Evolutionary conservation across 2,113 vertebrate species (phyloP), one percentile per base, ranked within the genome.

Genomic region (Archocentrus centrarchus): DNA sequence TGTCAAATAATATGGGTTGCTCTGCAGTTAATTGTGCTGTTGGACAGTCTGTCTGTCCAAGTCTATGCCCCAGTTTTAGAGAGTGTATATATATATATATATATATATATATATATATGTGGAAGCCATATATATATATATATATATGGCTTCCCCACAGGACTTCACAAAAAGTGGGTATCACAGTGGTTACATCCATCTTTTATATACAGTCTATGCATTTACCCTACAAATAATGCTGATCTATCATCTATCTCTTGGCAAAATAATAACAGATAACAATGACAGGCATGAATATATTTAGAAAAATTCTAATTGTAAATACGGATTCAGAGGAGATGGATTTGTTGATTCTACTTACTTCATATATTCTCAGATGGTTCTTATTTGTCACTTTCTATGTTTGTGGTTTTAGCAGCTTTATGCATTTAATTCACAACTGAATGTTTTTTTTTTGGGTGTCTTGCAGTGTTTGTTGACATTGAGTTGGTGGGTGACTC

Each of bases 401-500:
- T 64, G 30, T 63, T 6, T 85, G 73, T 75, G 58, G 77, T 39
- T 32, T 84, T 82, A 73, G 24, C 27, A 60, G 22, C 63, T 75
- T 55, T 62, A 75, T 76, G n/a, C 20, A n/a, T 75, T 70, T 50
- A 77, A 63, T 66, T 64, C n/a, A 32, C 18, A 85, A 15, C 27
- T 32, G 32, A 32, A 6, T 18, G 3, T 61, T 44, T 44, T 13
- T 13, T 47, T 5, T 47, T 14, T 11, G 9, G 7, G 37, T 11
- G 10, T 41, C 10, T 41, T 22, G 24, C 11, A 0, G 6, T 41
- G 47, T 73, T 44, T 80, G 47, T 64, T 78, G 11, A 6, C 62
- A 79, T 73, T 68, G 84, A 87, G 27, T 27, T 61, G 22, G 17
- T 22, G 53, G 44, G 82, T 70, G 59, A 77, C 76, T 75, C 55